A percentile compares a stretch with the other conserved stretches of the same genome.
phyloP scores from a whole-genome alignment of 2,888 invertebrate genomes.

The Polydrusus tereticollis region DNA sequence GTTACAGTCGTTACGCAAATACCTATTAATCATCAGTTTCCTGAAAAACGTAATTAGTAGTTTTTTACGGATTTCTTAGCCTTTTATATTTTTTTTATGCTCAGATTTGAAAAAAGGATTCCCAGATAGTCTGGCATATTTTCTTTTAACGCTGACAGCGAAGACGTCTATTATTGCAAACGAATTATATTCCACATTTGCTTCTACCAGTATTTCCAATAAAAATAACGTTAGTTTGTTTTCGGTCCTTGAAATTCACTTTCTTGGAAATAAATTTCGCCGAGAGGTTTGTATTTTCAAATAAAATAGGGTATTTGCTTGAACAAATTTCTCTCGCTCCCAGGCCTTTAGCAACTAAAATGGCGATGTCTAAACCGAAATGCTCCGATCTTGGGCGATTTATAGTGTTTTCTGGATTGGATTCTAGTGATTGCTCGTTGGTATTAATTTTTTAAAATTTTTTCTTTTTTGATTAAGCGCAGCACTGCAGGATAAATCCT shows the following conservation, averaged over 20 bases:
- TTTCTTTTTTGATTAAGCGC: too few species aligned
- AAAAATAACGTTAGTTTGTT: neutral
- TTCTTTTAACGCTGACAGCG: too few species aligned
- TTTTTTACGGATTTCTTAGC: too few species aligned
- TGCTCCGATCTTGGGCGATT: neutral
- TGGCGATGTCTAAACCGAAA: neutral
- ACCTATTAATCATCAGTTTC: too few species aligned
- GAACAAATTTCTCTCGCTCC: neutral
- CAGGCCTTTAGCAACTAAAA: neutral
- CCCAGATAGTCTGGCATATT: too few species aligned
- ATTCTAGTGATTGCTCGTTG: conserved; percentile 12
- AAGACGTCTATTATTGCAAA: too few species aligned
- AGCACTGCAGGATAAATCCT: too few species aligned
- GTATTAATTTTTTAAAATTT: conserved; percentile 6
- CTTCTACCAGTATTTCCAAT: neutral
- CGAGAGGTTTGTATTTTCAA: neutral
- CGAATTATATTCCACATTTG: neutral
- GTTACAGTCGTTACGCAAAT: too few species aligned
- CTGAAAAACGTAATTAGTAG: too few species aligned
- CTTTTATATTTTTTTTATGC: too few species aligned
- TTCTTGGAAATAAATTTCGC: neutral
- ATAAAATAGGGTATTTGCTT: neutral
- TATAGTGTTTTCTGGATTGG: conserved; percentile 9
- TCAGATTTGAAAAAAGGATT: too few species aligned
- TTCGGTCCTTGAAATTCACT: neutral